A percentile compares a stretch with the other conserved stretches of the same genome.
Evolutionary conservation across 2,888 invertebrate genomes (phyloP).

Genomic region (Eupithecia subfuscata): DNA sequence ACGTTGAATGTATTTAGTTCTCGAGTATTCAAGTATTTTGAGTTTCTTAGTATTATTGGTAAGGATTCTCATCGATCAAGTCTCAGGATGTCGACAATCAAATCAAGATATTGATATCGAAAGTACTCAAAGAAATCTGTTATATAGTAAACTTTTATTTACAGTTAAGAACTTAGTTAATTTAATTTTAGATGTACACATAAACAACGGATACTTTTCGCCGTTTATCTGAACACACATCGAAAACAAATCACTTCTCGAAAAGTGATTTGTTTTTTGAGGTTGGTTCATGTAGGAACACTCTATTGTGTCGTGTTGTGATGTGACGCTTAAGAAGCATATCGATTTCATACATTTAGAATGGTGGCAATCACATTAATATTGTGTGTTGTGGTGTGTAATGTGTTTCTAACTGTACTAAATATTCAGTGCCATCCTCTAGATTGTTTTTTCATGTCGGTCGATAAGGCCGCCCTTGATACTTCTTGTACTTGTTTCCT

Average conservation of each 20-base stretch:
- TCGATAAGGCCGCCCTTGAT: too few species aligned
- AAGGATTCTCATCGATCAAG: slow-evolving; percentile 17
- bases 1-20: slow-evolving; percentile 62
- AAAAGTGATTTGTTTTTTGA: neutral
- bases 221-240: neutral
- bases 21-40: slow-evolving; percentile 41
- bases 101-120: neutral
- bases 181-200: neutral
- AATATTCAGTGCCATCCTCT: too few species aligned
- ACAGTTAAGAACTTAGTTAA: neutral
- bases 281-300: neutral
- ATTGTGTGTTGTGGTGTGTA: neutral
- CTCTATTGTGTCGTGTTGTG: neutral
- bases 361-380: neutral
- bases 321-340: neutral
- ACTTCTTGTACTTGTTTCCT: too few species aligned
- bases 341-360: neutral
- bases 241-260: too few species aligned
- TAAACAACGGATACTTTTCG: neutral
- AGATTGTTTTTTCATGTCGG: too few species aligned
- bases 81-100: too few species aligned
- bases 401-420: too few species aligned
- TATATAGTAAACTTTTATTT: neutral
- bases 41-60: slow-evolving; percentile 34
- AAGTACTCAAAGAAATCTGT: slow-evolving; percentile 19